Evolutionary conservation across 2,888 invertebrate genomes (phyloP), one percentile per base, ranked within the genome.

Genomic region (Abrostola tripartita): DNA sequence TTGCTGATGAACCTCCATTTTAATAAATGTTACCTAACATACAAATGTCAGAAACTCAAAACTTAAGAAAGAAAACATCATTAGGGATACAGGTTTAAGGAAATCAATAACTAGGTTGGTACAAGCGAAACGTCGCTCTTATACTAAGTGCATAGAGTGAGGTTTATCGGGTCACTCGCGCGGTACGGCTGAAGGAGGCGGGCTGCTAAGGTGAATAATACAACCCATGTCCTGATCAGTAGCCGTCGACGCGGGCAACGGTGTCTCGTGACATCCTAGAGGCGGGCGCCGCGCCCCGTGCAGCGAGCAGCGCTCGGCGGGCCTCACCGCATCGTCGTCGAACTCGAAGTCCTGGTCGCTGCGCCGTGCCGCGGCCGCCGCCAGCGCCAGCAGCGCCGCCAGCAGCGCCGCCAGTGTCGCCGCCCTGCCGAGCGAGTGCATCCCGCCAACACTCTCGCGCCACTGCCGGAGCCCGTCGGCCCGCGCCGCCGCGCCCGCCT

Each of bases 261-360:
- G 24, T 24, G 24, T 24, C 24, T 24, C 24, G 24, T 24, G 24
- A 24, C 24, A 4, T 24, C 24, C 24, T 24, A 24, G 24, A 24
- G 24, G 24, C 24, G n/a, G n/a, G n/a, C n/a, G n/a, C n/a, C n/a
- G n/a, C n/a, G n/a, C n/a, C n/a, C n/a, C n/a, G 24, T 24, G 24
- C 24, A 24, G 1, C 24, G 24, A 2, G 24, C 24, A 24, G 24
- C 24, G 24, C 12, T 24, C 49, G 14, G 44, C 10, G 47, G 7
- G 50, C 24, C 85, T 88, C 84, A 92, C 92, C 89, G 87, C 85
- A 58, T 88, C 89, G 77, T 93, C 93, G 81, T 90, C 92, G 87
- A 93, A 93, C 86, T 93, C 93, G 88, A 93, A 93, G 89, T 93
- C 93, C 75, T 88, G 88, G 80, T 92, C 92, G 67, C 78, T 62